Base-by-base conservation (phyloP, 2,888 invertebrate species). In the Archips xylosteana region DNA sequence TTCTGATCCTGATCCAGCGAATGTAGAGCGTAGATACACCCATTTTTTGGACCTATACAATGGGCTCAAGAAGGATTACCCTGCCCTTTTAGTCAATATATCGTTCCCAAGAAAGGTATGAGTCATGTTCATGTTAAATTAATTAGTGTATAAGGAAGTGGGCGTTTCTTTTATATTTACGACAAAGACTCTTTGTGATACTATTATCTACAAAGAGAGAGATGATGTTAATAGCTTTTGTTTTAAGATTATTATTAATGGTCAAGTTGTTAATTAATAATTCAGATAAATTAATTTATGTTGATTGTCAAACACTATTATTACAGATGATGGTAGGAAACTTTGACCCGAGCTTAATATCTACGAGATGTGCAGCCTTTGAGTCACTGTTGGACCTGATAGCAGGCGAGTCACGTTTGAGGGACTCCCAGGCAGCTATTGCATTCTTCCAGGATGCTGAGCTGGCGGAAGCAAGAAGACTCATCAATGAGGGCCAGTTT, bases 21-120 rank as follows among this genome's bases (percentile, higher is more conserved):
- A 95, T 75, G 95, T 97, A 64, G 96, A 97, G 81, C 90, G 97
- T 68, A 94, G 97, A 78, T 97, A 97, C 85, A 96, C 97, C 8
- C 96, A 97, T 80, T 97, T 97, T 85, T 89, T 96, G 67, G 95
- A 95, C 75, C 90, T 97, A 3, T 97, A 96, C 82, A 95, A 94
- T 77, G 92, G 94, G 2, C 87, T 97, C 36, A 96, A 95, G 80
- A 95, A 95, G 75, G 95, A 95, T 65, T 92, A 94, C 84, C 95
- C 96, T 0, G 81, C 88, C 47, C 83, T 95, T 74, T 87, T 97
- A 87, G 85, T 84, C 69, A 88, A 84, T 74, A 85, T 96, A 6
- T 88, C 92, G 66, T 97, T 97, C 86, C 97, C 97, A 10, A 96
- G 96, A 85, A 97, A 97, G 92, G 96, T 95, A 78, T 77, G 81